Evolutionary conservation across 64 coral and sea anemone genomes (phyloP), one percentile per base, ranked within the genome.

Genomic region (Pocillopora verrucosa): DNA sequence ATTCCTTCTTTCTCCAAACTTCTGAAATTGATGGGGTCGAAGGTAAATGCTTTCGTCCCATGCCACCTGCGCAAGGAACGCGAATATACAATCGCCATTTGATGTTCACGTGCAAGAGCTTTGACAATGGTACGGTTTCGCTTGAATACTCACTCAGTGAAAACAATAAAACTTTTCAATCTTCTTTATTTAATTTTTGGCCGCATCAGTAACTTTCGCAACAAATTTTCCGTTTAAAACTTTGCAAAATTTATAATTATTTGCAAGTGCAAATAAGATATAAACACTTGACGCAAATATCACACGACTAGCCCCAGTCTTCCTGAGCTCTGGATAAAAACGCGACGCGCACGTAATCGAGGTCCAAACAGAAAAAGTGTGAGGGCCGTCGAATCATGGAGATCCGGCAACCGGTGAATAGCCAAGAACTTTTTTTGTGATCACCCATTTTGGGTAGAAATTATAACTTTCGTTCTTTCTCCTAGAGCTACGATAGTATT

Each of bases 321-420:
- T 72, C 82, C 35, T 20, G 41, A 20, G 82, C 64, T 67, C 16
- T 22, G 67, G 17, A 85, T 85, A 85, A 85, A 85, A 72, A 25
- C 82, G 24, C 36, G 41, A 85, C 16, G 22, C 26, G n/a, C 89
- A 91, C 80, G 80, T 30, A 51, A 87, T 73, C 76, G 84, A 79
- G 74, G 83, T 74, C 76, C 74, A 83, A 73, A 72, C 73, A 91
- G 56, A 76, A 56, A 30, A 59, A 60, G 80, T 59, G 89, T 81
- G 72, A 74, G 67, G 72, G 13, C 45, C 41, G 41, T 51, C 3
- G 34, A 74, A 80, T 65, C 78, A 62, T 84, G 80, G 34, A 91
- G 80, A 73, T 76, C 74, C 67, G 80, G 59, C 79, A 91, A 62
- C 72, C 80, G 77, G 80, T 80, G 64, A 90, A 67, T 81, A 72